Percentiles rank a stretch among this genome's conserved stretches.
Conservation (phyloP, 2,113 vertebrate species). For the Rattus rattus region DNA sequence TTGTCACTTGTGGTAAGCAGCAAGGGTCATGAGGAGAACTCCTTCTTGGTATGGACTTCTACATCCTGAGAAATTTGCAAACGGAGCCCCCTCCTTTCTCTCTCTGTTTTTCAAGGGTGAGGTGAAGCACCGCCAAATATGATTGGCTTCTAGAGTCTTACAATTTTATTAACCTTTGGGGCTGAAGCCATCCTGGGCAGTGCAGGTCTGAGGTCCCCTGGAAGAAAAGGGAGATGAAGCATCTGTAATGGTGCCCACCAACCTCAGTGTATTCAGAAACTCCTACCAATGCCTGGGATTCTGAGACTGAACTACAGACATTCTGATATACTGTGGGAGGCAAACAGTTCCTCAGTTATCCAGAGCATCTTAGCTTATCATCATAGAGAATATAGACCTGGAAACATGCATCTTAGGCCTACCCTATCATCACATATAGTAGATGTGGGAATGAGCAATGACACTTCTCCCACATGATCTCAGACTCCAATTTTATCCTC, state of each 20-base stretch:
- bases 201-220: slow-evolving; percentile 62
- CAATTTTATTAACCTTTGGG: slow-evolving; percentile 37
- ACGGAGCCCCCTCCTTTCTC: neutral
- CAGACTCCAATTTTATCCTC: neutral
- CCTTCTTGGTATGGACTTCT: neutral
- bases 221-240: slow-evolving; percentile 13
- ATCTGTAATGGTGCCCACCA: neutral
- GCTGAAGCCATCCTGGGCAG: neutral
- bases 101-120: neutral
- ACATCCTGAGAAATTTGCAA: neutral
- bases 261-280: accelerated
- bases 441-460: neutral
- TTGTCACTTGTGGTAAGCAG: neutral
- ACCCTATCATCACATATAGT: neutral
- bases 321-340: neutral
- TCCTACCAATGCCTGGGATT: neutral
- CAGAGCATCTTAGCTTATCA: neutral
- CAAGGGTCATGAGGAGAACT: neutral
- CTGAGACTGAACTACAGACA: neutral
- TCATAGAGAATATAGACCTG: neutral
- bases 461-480: neutral
- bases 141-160: neutral
- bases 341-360: neutral
- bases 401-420: neutral
- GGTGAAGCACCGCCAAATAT: neutral